Conservation (phyloP, 2,113 vertebrate genomes). For the Melanostigma gelatinosum region DNA sequence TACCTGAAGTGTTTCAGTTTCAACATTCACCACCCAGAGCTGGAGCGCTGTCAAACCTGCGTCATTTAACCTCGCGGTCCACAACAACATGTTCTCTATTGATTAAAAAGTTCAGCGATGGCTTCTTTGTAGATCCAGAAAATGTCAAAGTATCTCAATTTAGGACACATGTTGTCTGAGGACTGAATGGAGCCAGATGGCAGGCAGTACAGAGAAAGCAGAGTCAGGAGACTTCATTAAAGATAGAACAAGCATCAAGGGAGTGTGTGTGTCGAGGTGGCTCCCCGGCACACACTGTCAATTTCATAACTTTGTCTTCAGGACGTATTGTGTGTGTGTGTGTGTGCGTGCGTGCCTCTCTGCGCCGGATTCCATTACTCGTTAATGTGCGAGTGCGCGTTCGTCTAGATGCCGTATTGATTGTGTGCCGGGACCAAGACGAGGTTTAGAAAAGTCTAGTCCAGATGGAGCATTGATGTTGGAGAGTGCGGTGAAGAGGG, state of each 20-base stretch:
- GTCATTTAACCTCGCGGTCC: background rate
- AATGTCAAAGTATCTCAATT: slow-evolving; percentile 20
- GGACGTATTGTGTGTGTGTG: slow-evolving; percentile 27
- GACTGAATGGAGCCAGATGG: slow-evolving; percentile 58
- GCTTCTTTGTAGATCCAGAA: slow-evolving; percentile 4
- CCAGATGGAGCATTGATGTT: slow-evolving; percentile 82
- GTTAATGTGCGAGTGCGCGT: background rate
- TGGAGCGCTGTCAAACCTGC: background rate
- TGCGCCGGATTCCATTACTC: no score
- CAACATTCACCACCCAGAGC: background rate
- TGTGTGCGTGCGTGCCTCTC: slow-evolving; percentile 35
- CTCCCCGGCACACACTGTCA: slow-evolving; percentile 37
- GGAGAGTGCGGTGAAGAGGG: slow-evolving; percentile 73
- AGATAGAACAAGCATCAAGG: slow-evolving; percentile 55
- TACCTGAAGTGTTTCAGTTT: slow-evolving; percentile 6
- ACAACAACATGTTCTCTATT: background rate
- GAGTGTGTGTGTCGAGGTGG: slow-evolving; percentile 18
- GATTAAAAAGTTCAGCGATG: background rate
- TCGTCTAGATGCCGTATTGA: slow-evolving; percentile 71
- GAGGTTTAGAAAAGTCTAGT: slow-evolving; percentile 55
- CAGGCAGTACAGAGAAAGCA: slow-evolving; percentile 39
- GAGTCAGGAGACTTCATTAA: slow-evolving; percentile 56
- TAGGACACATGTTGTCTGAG: slow-evolving; percentile 53
- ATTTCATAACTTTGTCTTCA: slow-evolving; percentile 57
- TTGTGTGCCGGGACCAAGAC: slow-evolving; percentile 69